phyloP scores from a whole-genome alignment of 2,888 invertebrate species.

The Agonopterix arenella region DNA sequence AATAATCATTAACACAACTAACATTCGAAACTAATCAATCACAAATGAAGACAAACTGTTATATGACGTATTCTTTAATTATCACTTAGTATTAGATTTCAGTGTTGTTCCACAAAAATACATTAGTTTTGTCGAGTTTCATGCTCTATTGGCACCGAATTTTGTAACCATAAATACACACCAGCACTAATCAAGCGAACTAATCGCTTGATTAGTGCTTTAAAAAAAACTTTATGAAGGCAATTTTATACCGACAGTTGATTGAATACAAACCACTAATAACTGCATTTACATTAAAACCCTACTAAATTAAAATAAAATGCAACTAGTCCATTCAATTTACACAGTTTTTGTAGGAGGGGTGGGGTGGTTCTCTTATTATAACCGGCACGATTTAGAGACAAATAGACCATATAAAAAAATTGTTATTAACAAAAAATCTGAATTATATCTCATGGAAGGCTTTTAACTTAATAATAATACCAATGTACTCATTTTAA shows the following conservation, averaged over 20 bases:
- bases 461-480: too few relatives aligned
- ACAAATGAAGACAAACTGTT: slow-evolving; percentile 1
- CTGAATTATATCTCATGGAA: too few relatives aligned
- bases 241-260: slow-evolving; percentile 27
- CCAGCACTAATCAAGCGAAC: too few relatives aligned
- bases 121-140: slow-evolving; percentile 15
- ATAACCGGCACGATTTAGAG: too few relatives aligned
- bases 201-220: slow-evolving; percentile 22
- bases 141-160: slow-evolving; percentile 52
- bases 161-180: slow-evolving; percentile 29
- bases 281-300: too few relatives aligned
- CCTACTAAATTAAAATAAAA: too few relatives aligned
- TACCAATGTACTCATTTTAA: too few relatives aligned
- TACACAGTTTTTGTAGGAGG: too few relatives aligned
- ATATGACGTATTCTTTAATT: not conserved
- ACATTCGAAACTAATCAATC: not conserved
- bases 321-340: too few relatives aligned
- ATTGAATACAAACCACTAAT: slow-evolving; percentile 21
- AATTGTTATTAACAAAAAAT: too few relatives aligned
- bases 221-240: slow-evolving; percentile 25
- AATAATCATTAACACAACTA: not conserved
- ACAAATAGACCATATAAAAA: too few relatives aligned
- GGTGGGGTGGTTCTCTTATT: too few relatives aligned
- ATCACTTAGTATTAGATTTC: not conserved
- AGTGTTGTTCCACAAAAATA: slow-evolving; percentile 3